Evolutionary conservation across 2,113 vertebrate species (phyloP).

Genomic region (Catagonus wagneri): DNA sequence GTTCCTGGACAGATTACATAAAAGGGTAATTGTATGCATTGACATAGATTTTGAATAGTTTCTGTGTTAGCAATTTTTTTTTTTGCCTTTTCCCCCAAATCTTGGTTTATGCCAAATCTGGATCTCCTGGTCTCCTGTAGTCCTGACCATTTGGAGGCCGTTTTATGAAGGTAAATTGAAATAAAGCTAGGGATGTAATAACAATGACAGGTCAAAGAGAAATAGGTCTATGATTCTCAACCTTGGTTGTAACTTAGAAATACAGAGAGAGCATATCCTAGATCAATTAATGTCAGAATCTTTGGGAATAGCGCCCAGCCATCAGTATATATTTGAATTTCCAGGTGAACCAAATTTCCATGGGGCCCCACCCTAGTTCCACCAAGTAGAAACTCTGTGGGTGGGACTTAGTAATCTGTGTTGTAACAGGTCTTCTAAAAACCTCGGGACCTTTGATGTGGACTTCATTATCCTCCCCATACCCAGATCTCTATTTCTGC

Average conservation of each 20-base stretch:
- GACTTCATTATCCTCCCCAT: neutral
- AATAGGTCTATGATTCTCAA: neutral
- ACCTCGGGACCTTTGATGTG: neutral
- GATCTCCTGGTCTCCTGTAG: neutral
- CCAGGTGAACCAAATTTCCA: neutral
- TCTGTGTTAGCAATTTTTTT: constrained; percentile 27
- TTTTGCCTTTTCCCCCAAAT: neutral
- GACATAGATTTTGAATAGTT: constrained; percentile 11
- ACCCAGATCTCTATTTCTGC: neutral
- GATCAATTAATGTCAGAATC: neutral
- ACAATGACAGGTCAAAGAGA: neutral
- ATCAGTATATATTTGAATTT: neutral
- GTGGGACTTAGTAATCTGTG: neutral
- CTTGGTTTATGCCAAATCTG: constrained; percentile 24
- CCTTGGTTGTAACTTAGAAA: neutral
- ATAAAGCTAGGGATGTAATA: neutral
- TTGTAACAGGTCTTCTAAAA: neutral
- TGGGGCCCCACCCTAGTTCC: neutral
- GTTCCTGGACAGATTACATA: constrained; percentile 41
- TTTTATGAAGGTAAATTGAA: constrained; percentile 18
- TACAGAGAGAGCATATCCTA: neutral
- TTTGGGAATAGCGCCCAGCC: neutral
- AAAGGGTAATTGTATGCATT: constrained; percentile 41
- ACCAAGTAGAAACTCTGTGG: neutral
- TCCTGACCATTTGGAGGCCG: neutral